phyloP scores from a whole-genome alignment of 2,888 invertebrate genomes.

The Oeneis ivallda region DNA sequence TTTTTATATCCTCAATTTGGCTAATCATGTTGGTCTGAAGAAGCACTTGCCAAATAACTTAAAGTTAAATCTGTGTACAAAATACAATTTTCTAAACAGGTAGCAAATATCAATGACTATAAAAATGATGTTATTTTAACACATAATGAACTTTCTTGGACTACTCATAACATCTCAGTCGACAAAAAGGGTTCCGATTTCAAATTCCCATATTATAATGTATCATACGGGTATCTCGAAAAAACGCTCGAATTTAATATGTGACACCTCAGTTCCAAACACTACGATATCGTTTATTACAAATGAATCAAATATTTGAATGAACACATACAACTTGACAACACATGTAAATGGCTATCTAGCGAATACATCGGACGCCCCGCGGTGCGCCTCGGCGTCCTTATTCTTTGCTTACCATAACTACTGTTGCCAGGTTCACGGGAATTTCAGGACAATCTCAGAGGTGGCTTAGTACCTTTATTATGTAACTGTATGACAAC shows the following conservation, averaged over 20 bases:
- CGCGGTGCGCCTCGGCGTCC: conserved; percentile 66
- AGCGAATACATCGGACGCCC: conserved; percentile 74
- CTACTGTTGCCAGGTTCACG: not conserved
- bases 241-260: conserved; percentile 52
- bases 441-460: conserved; percentile 10
- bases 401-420: conserved; percentile 65
- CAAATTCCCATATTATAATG: conserved; percentile 25
- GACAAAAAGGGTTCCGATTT: conserved; percentile 10
- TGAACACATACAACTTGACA: conserved; percentile 81
- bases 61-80: not conserved
- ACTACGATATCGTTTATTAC: conserved; percentile 52
- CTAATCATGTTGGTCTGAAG: too few relatives aligned
- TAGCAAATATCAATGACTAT: conserved; percentile 5
- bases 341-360: conserved; percentile 78
- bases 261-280: conserved; percentile 59
- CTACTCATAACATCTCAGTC: conserved; percentile 22
- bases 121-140: conserved; percentile 8
- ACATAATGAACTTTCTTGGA: conserved; percentile 12
- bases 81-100: conserved; percentile 1
- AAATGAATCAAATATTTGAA: conserved; percentile 77
- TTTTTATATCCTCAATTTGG: too few relatives aligned
- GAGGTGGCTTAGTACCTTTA: too few relatives aligned
- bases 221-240: conserved; percentile 12
- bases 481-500: too few relatives aligned
- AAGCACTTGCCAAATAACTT: not conserved